Conservation (phyloP, 2,797 vertebrate species). For the Australoheros facetus region DNA sequence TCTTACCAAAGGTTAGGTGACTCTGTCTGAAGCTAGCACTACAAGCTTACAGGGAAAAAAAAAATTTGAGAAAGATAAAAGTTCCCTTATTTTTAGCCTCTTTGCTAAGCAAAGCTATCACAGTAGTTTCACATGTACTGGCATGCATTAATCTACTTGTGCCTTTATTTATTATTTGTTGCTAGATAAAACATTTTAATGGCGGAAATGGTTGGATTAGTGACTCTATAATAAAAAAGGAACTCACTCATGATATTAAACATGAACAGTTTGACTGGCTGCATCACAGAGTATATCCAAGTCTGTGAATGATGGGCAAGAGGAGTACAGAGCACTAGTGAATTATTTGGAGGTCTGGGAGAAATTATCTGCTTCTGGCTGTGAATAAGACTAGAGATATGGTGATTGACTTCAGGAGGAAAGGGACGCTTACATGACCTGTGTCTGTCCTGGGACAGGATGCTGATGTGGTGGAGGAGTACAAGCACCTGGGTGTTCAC, state of each 20-base stretch:
- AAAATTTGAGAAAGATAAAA: neutral
- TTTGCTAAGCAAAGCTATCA: neutral
- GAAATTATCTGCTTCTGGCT: neutral
- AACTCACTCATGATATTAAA: neutral
- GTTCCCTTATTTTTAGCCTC: neutral
- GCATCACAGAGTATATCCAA: neutral
- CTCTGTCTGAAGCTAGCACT: neutral
- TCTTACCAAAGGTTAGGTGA: neutral
- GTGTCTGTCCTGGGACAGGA: neutral
- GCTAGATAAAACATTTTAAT: neutral
- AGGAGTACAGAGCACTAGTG: neutral
- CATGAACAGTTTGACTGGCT: neutral
- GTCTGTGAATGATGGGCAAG: neutral
- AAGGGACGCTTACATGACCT: neutral
- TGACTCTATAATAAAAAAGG: neutral
- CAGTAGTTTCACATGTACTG: neutral
- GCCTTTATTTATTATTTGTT: neutral
- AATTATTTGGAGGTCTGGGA: neutral
- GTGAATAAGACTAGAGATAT: neutral
- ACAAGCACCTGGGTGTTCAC: neutral
- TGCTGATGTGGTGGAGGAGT: neutral
- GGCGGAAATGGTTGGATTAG: neutral
- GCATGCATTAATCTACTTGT: neutral
- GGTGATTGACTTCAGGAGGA: neutral
- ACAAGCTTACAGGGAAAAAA: neutral